These are phyloP conservation scores for Catharus bicknelli DNA, from an alignment of 2,113 vertebrate genomes.

Conservation along the genomic window DNA sequence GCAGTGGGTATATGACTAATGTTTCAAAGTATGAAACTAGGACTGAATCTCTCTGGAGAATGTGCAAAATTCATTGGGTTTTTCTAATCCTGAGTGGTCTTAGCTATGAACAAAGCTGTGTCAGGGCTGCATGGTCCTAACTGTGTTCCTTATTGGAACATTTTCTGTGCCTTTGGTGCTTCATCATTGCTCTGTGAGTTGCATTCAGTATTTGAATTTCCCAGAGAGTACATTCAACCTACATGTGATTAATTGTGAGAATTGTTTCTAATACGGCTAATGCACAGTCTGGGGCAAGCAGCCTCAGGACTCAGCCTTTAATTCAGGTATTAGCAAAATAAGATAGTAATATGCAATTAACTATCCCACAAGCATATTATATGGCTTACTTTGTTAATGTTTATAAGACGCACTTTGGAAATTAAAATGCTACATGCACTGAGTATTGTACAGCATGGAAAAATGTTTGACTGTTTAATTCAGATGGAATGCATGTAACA, in stretches of 20 bases:
- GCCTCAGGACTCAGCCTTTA: not conserved
- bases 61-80: not conserved
- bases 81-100: conserved; percentile 1
- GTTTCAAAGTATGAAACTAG: not conserved
- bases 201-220: not conserved
- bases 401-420: conserved; percentile 14
- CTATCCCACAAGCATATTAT: not conserved
- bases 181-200: not conserved
- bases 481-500: conserved; percentile 47
- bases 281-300: not conserved
- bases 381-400: not conserved
- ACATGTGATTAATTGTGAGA: not conserved
- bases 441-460: conserved; percentile 1
- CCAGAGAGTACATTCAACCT: not conserved
- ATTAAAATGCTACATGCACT: not conserved
- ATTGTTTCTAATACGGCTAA: conserved; percentile 1
- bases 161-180: not conserved
- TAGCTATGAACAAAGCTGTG: not conserved
- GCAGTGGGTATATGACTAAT: not conserved
- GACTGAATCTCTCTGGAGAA: not conserved
- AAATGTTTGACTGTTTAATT: conserved; percentile 46
- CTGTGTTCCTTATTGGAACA: not conserved
- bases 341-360: conserved; percentile 38
- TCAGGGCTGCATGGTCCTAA: not conserved
- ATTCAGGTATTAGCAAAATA: conserved; percentile 34